Base-by-base conservation (phyloP, 2,888 invertebrate species). In the Pemphredon lugubris region DNA sequence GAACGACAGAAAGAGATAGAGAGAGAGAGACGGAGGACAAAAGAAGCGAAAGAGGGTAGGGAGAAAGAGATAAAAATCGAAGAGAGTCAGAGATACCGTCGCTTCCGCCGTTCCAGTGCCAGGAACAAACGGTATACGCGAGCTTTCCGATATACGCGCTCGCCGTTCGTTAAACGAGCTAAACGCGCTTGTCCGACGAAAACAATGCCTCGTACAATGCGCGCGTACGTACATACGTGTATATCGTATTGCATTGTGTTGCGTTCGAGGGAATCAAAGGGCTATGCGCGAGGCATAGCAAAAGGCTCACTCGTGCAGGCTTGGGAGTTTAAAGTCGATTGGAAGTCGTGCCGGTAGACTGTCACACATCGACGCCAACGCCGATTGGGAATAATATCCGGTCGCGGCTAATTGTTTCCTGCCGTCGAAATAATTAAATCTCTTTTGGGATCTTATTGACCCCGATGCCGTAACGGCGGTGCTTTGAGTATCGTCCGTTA, bases 321-420 rank as follows among this genome's bases (percentile, higher is more conserved):
- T 7, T 2, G 50, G 30, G 16, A 11, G 58, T 26, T 23, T 48
- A 60, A 55, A 65, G 53, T 54, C 71, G 70, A 71, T 73, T 60
- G 65, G 21, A 21, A 54, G 69, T 60, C 53, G 61, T 20, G 16
- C 21, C 55, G 34, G 51, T 30, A 13, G 26, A 21, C 44, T 37
- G 47, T 45, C 42, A 34, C 42, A 11, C 48, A 16, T 47, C 66
- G 26, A 34, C 55, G 64, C 50, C 66, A 48, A 50, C 42, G 63
- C 61, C 59, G 71, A 77, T 75, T 71, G 72, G 70, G 67, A 60
- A 78, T 78, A 76, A 79, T 79, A 81, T 84, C 83, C 84, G 83
- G 79, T 45, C 75, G 69, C 59, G 55, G 65, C 77, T 84, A 83
- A 86, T 86, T 85, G 81, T 86, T 85, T 84, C 84, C 86, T 84